phyloP scores from a whole-genome alignment of 2,888 invertebrate species.

The Lycaena phlaeas region DNA sequence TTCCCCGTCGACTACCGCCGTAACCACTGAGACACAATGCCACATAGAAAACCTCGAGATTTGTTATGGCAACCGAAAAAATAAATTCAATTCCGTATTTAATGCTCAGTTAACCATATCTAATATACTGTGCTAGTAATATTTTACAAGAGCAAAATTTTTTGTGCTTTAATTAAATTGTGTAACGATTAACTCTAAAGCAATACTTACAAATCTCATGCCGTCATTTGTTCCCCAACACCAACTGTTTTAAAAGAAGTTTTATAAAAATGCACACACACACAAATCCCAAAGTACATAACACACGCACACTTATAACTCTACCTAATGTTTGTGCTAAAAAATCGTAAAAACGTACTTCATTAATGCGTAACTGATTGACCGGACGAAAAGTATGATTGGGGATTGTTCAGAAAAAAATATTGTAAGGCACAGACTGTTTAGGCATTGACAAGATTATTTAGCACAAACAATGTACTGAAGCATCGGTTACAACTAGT shows the following conservation, averaged over 20 bases:
- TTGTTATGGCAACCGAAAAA: slow-evolving; percentile 1
- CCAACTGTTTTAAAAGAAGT: slow-evolving; percentile 53
- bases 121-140: slow-evolving; percentile 18
- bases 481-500: slow-evolving; percentile 30
- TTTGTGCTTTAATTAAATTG: slow-evolving; percentile 22
- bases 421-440: slow-evolving; percentile 26
- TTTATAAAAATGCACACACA: slow-evolving; percentile 47
- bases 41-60: slow-evolving; percentile 4
- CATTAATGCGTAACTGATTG: slow-evolving; percentile 6
- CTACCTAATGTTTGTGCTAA: slow-evolving; percentile 52
- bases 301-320: slow-evolving; percentile 31
- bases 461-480: slow-evolving; percentile 55
- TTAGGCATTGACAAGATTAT: slow-evolving; percentile 28
- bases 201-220: slow-evolving; percentile 54
- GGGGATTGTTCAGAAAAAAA: slow-evolving; percentile 12
- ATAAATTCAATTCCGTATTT: neutral
- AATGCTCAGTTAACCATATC: slow-evolving; percentile 13
- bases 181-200: slow-evolving; percentile 36
- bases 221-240: slow-evolving; percentile 60
- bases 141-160: slow-evolving; percentile 18
- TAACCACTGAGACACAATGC: slow-evolving; percentile 27
- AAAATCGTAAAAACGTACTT: slow-evolving; percentile 26
- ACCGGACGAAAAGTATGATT: slow-evolving; percentile 10
- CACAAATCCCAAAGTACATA: slow-evolving; percentile 27
- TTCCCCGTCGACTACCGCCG: slow-evolving; percentile 26